Conservation (phyloP, 1,140 invertebrate genomes). For the Papilio dardanus region DNA sequence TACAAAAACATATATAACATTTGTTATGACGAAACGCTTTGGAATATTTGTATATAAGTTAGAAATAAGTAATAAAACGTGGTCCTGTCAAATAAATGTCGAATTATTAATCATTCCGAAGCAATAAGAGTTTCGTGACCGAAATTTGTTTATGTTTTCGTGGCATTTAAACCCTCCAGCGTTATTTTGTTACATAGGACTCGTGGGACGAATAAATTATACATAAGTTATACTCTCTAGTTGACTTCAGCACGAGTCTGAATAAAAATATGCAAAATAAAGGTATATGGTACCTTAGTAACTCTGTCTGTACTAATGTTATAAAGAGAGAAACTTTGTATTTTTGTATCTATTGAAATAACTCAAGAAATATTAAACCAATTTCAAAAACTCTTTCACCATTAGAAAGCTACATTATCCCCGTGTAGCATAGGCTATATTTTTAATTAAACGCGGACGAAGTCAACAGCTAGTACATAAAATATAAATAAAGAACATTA, state of each 20-base stretch:
- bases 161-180: slow-evolving; percentile 6
- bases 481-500: too few species aligned
- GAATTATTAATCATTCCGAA: slow-evolving; percentile 14
- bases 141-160: slow-evolving; percentile 12
- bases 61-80: slow-evolving; percentile 8
- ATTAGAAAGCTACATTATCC: too few species aligned
- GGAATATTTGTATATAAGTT: background rate
- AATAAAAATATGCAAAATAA: background rate
- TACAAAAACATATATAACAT: background rate
- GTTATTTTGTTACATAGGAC: slow-evolving; percentile 16
- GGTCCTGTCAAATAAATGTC: background rate
- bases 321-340: too few species aligned
- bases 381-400: too few species aligned
- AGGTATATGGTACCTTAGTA: background rate
- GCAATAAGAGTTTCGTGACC: slow-evolving; percentile 20
- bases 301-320: too few species aligned
- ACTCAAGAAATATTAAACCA: too few species aligned
- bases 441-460: too few species aligned
- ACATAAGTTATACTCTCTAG: background rate
- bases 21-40: background rate
- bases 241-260: background rate
- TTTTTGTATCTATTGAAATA: too few species aligned
- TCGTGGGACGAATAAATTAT: slow-evolving; percentile 26
- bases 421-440: too few species aligned
- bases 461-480: too few species aligned